phyloP scores from a whole-genome alignment of 2,888 invertebrate genomes.

The Campoplex nolae region DNA sequence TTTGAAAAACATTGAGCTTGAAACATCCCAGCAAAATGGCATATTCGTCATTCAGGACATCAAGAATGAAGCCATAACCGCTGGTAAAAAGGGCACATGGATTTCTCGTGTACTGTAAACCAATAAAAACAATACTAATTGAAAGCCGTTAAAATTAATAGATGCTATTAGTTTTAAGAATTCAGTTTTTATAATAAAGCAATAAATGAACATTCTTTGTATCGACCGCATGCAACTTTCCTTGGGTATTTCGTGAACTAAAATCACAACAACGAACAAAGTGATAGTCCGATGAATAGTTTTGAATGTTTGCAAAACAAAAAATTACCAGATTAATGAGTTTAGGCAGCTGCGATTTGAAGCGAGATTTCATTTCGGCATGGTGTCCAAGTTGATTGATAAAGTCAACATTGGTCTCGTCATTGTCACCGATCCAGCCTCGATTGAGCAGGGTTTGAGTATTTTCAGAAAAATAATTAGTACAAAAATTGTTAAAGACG shows the following conservation, averaged over 20 bases:
- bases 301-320: neutral
- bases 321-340: constrained; percentile 45
- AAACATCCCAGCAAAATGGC: constrained; percentile 75
- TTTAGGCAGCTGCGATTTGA: constrained; percentile 37
- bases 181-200: neutral
- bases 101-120: constrained; percentile 72
- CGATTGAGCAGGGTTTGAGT: neutral
- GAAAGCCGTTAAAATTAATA: too few species aligned
- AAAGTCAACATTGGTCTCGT: neutral
- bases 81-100: constrained; percentile 71
- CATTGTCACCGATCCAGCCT: neutral
- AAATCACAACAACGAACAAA: neutral
- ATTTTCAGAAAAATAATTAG: neutral
- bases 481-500: constrained; percentile 7
- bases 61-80: constrained; percentile 73
- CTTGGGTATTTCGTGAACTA: neutral
- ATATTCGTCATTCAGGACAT: constrained; percentile 74
- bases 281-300: neutral
- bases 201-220: neutral
- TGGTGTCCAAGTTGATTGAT: neutral
- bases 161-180: too few species aligned
- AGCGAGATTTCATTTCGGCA: neutral
- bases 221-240: neutral
- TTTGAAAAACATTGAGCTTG: constrained; percentile 72
- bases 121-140: neutral